Percentiles rank a stretch among this genome's conserved stretches.
Conservation (phyloP, 2,888 invertebrate species). For the Acrocera orbiculus region DNA sequence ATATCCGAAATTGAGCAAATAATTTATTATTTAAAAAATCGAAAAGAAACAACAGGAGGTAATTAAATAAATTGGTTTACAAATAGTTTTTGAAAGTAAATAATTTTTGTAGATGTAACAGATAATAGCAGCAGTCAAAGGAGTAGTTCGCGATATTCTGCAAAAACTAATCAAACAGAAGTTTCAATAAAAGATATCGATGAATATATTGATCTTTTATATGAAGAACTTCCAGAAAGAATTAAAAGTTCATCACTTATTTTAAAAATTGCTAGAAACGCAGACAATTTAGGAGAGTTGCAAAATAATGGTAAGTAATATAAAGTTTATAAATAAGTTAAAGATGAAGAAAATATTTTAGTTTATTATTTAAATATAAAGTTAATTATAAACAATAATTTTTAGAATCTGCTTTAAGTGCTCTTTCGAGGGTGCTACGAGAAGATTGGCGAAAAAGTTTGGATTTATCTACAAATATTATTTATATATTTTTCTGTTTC, state of each 20-base stretch:
- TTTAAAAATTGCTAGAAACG: slow-evolving; percentile 77
- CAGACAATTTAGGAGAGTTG: slow-evolving; percentile 84
- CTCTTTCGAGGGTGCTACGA: slow-evolving; percentile 81
- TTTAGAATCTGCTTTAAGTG: slow-evolving; percentile 84
- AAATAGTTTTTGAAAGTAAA: not conserved
- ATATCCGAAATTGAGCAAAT: slow-evolving; percentile 72
- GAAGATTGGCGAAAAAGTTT: slow-evolving; percentile 97
- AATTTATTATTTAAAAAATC: slow-evolving; percentile 69
- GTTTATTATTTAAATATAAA: not conserved
- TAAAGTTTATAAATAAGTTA: not conserved
- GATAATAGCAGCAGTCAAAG: slow-evolving; percentile 2
- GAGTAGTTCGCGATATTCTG: not conserved
- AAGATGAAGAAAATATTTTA: not conserved
- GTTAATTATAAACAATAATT: slow-evolving; percentile 14
- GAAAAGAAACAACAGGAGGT: slow-evolving; percentile 37
- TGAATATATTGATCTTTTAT: slow-evolving; percentile 87
- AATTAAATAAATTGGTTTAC: not conserved
- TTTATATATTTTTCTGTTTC: slow-evolving; percentile 93
- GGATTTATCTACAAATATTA: slow-evolving; percentile 89
- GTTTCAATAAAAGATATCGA: slow-evolving; percentile 69
- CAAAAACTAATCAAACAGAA: slow-evolving; percentile 37
- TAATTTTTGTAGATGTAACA: not conserved
- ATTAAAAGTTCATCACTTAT: slow-evolving; percentile 82
- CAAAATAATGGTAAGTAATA: slow-evolving; percentile 66
- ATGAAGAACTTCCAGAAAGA: slow-evolving; percentile 88